These are phyloP conservation scores for Eupithecia subfuscata DNA, from an alignment of 2,888 invertebrate species.

Conservation along the genomic window DNA sequence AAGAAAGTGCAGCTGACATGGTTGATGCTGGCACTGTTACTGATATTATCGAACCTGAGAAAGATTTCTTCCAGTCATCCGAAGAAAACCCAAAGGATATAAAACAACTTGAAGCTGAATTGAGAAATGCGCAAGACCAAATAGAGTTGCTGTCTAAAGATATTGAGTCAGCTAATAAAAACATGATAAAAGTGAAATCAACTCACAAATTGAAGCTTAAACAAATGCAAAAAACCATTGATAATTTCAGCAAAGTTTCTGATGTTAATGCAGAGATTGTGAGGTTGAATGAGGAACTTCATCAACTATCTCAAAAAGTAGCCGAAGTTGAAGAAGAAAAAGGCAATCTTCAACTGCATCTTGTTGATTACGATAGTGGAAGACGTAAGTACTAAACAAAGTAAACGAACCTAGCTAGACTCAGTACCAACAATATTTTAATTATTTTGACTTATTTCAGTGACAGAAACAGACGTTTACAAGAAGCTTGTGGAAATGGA, in stretches of 20 bases:
- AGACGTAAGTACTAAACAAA: constrained; percentile 79
- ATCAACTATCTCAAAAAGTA: constrained; percentile 88
- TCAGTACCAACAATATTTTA: not conserved
- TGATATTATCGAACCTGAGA: constrained; percentile 44
- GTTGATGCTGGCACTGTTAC: constrained; percentile 62
- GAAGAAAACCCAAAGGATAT: constrained; percentile 44
- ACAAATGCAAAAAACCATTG: constrained; percentile 89
- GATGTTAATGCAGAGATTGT: constrained; percentile 88
- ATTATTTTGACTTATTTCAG: constrained; percentile 56
- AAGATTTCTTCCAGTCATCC: constrained; percentile 37
- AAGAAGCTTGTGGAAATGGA: constrained; percentile 79
- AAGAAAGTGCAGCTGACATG: constrained; percentile 48
- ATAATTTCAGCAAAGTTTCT: constrained; percentile 86
- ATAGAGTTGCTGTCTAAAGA: constrained; percentile 86
- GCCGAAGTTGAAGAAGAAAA: constrained; percentile 95
- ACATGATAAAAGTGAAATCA: constrained; percentile 90
- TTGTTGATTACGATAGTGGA: constrained; percentile 91
- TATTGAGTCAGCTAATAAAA: constrained; percentile 89
- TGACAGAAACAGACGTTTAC: constrained; percentile 80
- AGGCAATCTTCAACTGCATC: constrained; percentile 93
- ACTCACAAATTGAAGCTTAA: constrained; percentile 89
- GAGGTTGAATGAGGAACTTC: constrained; percentile 85
- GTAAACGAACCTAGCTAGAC: not conserved
- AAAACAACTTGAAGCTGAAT: constrained; percentile 71
- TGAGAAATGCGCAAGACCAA: constrained; percentile 74